A percentile compares a stretch with the other conserved stretches of the same genome.
phyloP scores from a whole-genome alignment of 1,140 invertebrate species.

The Pseudachorutes palmiensis region DNA sequence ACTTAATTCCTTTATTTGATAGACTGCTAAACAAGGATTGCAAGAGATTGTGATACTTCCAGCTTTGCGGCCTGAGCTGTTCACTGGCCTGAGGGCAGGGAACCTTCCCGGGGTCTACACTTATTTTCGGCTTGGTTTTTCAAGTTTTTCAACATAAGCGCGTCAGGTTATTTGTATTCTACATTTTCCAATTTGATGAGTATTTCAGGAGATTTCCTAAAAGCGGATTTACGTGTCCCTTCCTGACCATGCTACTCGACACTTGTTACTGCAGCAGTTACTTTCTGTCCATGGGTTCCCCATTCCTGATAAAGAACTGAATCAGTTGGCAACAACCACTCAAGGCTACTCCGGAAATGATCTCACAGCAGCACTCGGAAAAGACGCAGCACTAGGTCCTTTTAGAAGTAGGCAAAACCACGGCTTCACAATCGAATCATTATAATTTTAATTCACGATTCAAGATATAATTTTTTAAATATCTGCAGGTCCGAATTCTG shows the following conservation, averaged over 20 bases:
- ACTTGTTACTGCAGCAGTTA: constrained; percentile 64
- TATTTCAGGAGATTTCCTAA: constrained; percentile 76
- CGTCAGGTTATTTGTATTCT: constrained; percentile 93
- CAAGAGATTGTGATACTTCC: constrained; percentile 97
- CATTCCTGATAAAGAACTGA: constrained; percentile 60
- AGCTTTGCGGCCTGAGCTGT: constrained; percentile 86
- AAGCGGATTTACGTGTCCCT: constrained; percentile 86
- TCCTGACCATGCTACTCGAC: constrained; percentile 70
- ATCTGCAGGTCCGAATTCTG: too few species aligned
- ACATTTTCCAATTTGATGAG: constrained; percentile 79
- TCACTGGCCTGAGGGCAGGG: constrained; percentile 83
- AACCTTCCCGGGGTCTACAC: constrained; percentile 82
- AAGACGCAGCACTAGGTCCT: constrained; percentile 89
- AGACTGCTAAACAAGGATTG: constrained; percentile 86
- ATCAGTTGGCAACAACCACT: constrained; percentile 63
- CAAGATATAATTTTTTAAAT: too few species aligned
- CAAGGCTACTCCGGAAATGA: constrained; percentile 93
- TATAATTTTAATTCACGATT: too few species aligned
- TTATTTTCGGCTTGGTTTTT: constrained; percentile 82
- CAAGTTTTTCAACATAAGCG: constrained; percentile 95
- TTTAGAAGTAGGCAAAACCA: constrained; percentile 72
- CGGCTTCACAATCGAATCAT: too few species aligned
- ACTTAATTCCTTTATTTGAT: neutral
- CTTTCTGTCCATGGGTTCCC: constrained; percentile 69
- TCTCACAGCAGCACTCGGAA: constrained; percentile 82